Evolutionary conservation across 2,888 invertebrate species (phyloP), one percentile per base, ranked within the genome.

Genomic region (Campoplex nolae): DNA sequence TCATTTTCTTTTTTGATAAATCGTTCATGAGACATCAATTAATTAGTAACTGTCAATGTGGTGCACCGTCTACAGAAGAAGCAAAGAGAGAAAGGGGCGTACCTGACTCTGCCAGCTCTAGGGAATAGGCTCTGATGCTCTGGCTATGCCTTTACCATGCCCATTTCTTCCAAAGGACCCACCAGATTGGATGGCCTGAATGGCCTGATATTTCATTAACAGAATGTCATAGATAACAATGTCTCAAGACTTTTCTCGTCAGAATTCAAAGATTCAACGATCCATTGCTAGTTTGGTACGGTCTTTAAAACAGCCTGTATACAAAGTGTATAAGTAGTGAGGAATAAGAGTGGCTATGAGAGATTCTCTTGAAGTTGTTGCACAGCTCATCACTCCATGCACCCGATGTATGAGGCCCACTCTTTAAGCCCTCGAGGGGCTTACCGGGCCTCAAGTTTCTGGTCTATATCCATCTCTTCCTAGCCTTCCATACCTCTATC

Each of bases 341-440:
- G 58, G 68, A 48, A 78, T 13, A 77, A 79, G 76, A 71, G 70
- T 81, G 85, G 88, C 88, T 81, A 67, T 74, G 76, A 83, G 79
- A 70, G 70, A 68, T 75, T 81, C 85, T 77, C 85, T 80, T 42
- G 75, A 70, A 75, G 80, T 71, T 79, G 70, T 76, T 84, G 68
- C 38, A 58, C 48, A 35, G 75, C 80, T 85, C 85, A 71, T 79
- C 84, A 56, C 86, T 85, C 80, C 80, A 58, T 86, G 78, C 86
- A 77, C 81, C 83, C 78, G 85, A 82, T 71, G 82, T 76, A 76
- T 71, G 76, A 70, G 82, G 82, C 75, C 81, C 81, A 51, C 74
- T 82, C 84, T 88, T 77, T 71, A 71, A 56, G 56, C 76, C 81
- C 82, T 79, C 70, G 42, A 51, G 81, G 82, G 81, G 18, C 56